Evolutionary conservation across 2,888 invertebrate genomes (phyloP).

Genomic region (Latheticus oryzae): DNA sequence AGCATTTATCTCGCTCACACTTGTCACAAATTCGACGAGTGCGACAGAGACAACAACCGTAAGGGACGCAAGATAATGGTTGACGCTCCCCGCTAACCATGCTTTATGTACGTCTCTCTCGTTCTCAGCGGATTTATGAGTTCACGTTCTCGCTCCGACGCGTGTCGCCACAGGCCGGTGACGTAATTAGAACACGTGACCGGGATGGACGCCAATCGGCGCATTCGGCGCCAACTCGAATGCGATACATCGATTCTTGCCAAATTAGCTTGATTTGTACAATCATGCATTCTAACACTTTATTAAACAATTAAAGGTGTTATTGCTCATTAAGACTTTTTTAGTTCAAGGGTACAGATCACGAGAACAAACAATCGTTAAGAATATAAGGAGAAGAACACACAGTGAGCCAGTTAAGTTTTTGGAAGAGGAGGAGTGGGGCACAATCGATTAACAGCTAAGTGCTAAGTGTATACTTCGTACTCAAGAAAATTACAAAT

Average conservation of each 20-base stretch:
- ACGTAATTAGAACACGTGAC: conserved; percentile 65
- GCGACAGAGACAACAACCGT: conserved; percentile 56
- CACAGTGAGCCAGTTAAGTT: background rate
- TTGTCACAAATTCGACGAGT: conserved; percentile 57
- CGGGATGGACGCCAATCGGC: conserved; percentile 61
- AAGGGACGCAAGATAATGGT: conserved; percentile 67
- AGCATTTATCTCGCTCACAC: conserved; percentile 63
- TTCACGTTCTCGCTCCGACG: conserved; percentile 65
- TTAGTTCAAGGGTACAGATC: conserved; percentile 37
- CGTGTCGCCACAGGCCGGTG: conserved; percentile 62
- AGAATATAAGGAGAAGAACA: conserved; percentile 5
- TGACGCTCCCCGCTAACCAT: conserved; percentile 68
- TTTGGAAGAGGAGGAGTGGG: no score
- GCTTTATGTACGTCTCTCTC: conserved; percentile 68
- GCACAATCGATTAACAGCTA: no score
- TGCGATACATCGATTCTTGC: conserved; percentile 40
- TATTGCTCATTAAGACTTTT: conserved; percentile 55
- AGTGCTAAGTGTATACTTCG: no score
- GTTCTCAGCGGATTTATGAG: conserved; percentile 66
- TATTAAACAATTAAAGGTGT: conserved; percentile 33
- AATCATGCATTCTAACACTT: conserved; percentile 32
- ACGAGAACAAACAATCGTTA: conserved; percentile 2
- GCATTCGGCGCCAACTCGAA: conserved; percentile 64
- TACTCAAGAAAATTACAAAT: no score
- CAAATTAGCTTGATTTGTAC: conserved; percentile 19